Evolutionary conservation across 2,888 invertebrate species (phyloP).

Genomic region (Yponomeuta plumbellus): DNA sequence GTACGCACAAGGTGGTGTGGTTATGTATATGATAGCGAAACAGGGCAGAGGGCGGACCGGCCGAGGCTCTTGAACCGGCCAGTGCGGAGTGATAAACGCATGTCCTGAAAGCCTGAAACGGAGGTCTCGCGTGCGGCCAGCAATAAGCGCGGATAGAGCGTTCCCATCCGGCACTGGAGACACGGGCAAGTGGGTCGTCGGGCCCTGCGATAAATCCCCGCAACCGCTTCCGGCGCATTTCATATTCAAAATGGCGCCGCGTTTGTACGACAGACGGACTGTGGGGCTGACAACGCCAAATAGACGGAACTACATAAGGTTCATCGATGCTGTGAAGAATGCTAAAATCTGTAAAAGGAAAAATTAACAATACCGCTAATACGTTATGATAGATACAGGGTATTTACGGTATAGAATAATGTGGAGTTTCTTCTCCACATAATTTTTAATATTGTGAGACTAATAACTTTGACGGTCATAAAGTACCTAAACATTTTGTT

Average conservation of each 20-base stretch:
- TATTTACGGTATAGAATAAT: too few species aligned
- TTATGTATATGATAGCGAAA: neutral
- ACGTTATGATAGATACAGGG: too few species aligned
- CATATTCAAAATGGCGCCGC: conserved; percentile 45
- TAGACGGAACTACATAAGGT: neutral
- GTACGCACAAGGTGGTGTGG: neutral
- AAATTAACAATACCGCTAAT: too few species aligned
- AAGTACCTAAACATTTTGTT: too few species aligned
- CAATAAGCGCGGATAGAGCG: neutral
- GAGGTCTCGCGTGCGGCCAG: neutral
- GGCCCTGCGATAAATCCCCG: conserved; percentile 53
- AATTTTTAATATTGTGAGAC: too few species aligned
- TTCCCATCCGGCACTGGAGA: conserved; percentile 17
- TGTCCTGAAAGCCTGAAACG: neutral
- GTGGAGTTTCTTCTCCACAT: too few species aligned
- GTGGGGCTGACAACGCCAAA: conserved; percentile 14
- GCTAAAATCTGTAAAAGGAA: too few species aligned
- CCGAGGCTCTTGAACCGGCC: neutral
- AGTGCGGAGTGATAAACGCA: neutral
- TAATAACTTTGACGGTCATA: too few species aligned
- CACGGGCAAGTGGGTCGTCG: conserved; percentile 52
- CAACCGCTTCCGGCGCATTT: conserved; percentile 49
- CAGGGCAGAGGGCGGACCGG: neutral
- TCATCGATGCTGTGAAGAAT: too few species aligned
- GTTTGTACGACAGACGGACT: conserved; percentile 29